Base-by-base conservation (phyloP, 2,113 vertebrate genomes). In the Chloebia gouldiae region DNA sequence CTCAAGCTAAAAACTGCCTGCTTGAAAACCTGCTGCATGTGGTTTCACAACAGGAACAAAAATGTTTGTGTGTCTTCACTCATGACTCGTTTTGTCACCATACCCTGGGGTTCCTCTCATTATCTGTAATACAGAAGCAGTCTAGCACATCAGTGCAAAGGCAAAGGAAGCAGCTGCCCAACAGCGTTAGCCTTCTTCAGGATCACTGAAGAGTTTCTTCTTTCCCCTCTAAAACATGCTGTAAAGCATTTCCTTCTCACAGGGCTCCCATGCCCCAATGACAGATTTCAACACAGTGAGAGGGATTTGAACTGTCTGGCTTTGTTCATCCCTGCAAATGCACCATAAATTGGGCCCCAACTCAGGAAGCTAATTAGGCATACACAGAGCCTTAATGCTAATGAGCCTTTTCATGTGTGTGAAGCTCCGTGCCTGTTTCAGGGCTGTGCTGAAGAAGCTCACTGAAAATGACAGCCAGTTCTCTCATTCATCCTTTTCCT, bases 61-160 rank as follows among this genome's bases (percentile, higher is more conserved):
- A 97, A 95, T 33, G 53, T 88, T 91, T 78, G 72, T 95, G 94
- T 91, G 90, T 95, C 96, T 93, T 93, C 33, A 92, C 65, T 97
- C 90, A 85, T 85, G 79, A 87, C 95, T 94, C 6, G 3, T 95
- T 97, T 96, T 96, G 78, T 93, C 81, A 93, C 63, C 66, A 53
- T 81, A 81, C 72, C 82, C 65, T 49, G 79, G 86, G 79, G 76
- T 50, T 92, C 69, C 72, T 80, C 71, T 88, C 76, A 90, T 96
- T 77, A 61, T 91, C 54, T 80, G 56, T 45, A 77, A 86, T 63
- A 77, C 25, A 84, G 88, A 71, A 92, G 68, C 93, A 92, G 70
- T 35, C 68, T 65, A 75, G 94, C 90, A 91, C 59, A 91, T 84
- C 84, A 70, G 37, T 35, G 27, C 57, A 51, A 47, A 60, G 72